Base-by-base conservation (phyloP, 2,888 invertebrate species). In the Microctonus brassicae region DNA sequence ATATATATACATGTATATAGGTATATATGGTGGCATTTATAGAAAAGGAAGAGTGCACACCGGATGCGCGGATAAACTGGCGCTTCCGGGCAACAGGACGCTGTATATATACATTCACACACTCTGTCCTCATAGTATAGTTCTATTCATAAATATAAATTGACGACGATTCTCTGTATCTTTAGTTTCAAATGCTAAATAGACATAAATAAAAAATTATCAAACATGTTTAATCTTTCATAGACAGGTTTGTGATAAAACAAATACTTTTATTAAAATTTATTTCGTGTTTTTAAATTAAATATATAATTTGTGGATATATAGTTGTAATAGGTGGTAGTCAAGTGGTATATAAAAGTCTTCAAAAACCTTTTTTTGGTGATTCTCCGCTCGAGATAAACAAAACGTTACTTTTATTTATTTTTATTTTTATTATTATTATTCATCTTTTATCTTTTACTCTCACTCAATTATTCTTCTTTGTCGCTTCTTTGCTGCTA, bases 71-170 rank as follows among this genome's bases (percentile, higher is more conserved):
- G 68, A 72, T 75, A 76, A 75, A 74, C 73, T 75, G 53, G 47
- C 67, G 69, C 74, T 80, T 80, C 78, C 78, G 77, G 77, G 65
- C 71, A 70, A 52, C 57, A 29, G 61, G 29, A 29, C 58, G 69
- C 61, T 13, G 57, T 36, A 33, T 64, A n/a, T 36, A 33, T 55
- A 17, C 17, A 7, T 47, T 47, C 47, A 17, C 47, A 47, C 47
- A 47, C 47, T 5, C 17, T 47, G 20, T 47, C 20, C 47, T 47
- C 47, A 17, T 63, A 61, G 60, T 26, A 70, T 60, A 72, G 70
- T 72, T 65, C 73, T 80, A 77, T 78, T 76, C 78, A 77, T 77
- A 79, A 79, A 79, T 79, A 78, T 77, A 77, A 76, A 80, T 79
- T 76, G 76, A 72, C 74, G 66, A 74, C 74, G 76, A 47, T 47